Conservation (phyloP, 2,797 vertebrate genomes). For the Manis crassicaudata region DNA sequence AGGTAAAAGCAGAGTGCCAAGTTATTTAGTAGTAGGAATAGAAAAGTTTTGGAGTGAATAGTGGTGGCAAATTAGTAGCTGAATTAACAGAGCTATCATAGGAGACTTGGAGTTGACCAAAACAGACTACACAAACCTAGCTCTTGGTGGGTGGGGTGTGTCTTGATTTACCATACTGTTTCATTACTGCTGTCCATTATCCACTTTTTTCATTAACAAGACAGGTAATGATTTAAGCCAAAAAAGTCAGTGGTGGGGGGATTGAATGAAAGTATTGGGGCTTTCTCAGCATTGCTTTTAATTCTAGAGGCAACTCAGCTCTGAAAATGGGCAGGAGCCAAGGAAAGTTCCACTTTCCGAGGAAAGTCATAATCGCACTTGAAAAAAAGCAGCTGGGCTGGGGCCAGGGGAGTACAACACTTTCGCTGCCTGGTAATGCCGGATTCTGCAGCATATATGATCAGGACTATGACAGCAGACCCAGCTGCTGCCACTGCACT, state of each 20-base stretch:
- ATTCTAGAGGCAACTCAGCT: not conserved
- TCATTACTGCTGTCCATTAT: not conserved
- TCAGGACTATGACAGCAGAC: not conserved
- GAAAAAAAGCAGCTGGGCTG: not conserved
- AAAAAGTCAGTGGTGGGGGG: not conserved
- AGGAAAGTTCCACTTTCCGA: not conserved
- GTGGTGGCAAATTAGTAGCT: not conserved
- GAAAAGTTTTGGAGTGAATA: constrained; percentile 20
- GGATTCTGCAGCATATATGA: not conserved
- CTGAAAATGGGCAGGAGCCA: not conserved
- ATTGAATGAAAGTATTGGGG: not conserved
- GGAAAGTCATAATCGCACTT: not conserved
- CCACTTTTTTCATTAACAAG: not conserved
- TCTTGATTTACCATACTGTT: not conserved
- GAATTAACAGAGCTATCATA: constrained; percentile 2
- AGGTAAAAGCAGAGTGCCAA: not conserved
- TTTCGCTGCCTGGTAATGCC: not conserved
- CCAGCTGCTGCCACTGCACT: not conserved
- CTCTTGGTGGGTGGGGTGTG: not conserved
- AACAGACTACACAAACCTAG: not conserved
- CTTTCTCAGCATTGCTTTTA: not conserved
- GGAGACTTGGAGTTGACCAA: not conserved
- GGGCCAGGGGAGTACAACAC: fast-evolving
- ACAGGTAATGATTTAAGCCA: not conserved
- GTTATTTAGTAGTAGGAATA: not conserved